Evolutionary conservation across 2,888 invertebrate genomes (phyloP), one percentile per base, ranked within the genome.

Genomic region (Megamerina dolium): DNA sequence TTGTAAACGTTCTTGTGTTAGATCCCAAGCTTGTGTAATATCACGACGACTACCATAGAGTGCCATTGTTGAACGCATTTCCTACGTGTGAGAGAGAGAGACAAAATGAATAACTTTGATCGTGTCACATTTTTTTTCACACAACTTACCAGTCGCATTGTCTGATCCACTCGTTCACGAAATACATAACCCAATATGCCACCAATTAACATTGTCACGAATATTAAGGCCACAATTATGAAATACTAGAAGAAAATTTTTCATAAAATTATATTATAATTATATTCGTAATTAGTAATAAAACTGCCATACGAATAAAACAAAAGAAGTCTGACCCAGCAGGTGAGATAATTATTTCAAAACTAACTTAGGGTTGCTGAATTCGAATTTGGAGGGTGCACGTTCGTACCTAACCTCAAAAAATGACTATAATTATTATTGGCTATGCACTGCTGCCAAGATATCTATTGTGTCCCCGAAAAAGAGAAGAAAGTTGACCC

Each of bases 121-220:
- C n/a, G n/a, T 20, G 27, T 32, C 18, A 10, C 21, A 23, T 32
- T 39, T 14, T 33, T 23, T 39, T 13, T 39, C 16, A 3, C n/a
- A n/a, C 5, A 19, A 23, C 55, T 60, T 45, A 69, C 70, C 54
- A 85, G 80, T 60, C 84, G 80, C 68, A 90, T 76, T 0, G 85
- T 83, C 33, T 78, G 78, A 40, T 81, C 73, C 23, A 93, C 86
- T 70, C 91, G 86, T 62, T 85, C 85, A 33, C 89, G 79, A 74
- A 92, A 94, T 37, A 93, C 90, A 67, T 90, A 92, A 41, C 89
- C 88, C 43, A 94, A 75, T 50, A 94, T 86, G 32, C 91, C 94
- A 27, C 92, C 92, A 47, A 93, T 85, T 52, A 93, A 73, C 82
- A 94, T 85, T 50, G 86, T 86, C 50, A 93, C 85, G 73, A 93